Evolutionary conservation across 2,797 vertebrate species (phyloP).

Genomic region (Ispidina lecontei): DNA sequence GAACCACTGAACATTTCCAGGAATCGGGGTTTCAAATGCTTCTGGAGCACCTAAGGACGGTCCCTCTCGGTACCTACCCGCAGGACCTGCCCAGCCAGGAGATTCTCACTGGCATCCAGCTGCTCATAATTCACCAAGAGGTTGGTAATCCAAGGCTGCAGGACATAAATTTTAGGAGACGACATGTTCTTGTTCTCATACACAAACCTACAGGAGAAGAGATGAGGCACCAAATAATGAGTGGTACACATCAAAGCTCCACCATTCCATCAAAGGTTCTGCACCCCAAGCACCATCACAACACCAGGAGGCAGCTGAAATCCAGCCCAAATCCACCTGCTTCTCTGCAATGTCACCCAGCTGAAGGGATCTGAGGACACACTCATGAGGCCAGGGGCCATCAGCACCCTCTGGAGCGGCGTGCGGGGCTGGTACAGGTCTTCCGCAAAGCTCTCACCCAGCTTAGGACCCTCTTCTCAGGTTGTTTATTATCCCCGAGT

Average conservation of each 20-base stretch:
- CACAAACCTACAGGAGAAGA: neutral
- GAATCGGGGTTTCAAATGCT: neutral
- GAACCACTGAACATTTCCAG: rapidly evolving
- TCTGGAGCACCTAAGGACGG: neutral
- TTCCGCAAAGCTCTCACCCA: neutral
- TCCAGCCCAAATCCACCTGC: neutral
- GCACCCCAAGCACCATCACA: neutral
- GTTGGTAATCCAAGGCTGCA: slow-evolving; percentile 45
- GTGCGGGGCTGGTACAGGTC: neutral
- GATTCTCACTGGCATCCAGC: neutral
- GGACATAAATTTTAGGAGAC: neutral
- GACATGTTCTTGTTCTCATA: neutral
- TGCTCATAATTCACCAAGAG: slow-evolving; percentile 34
- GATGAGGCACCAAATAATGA: neutral
- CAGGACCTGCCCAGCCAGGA: slow-evolving; percentile 49
- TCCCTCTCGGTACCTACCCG: neutral
- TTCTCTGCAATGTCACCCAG: neutral
- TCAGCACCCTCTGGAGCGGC: neutral
- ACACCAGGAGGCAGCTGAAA: neutral
- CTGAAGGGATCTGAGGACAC: neutral
- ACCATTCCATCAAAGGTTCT: neutral
- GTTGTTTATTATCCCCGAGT: neutral
- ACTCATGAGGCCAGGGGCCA: neutral
- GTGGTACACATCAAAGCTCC: rapidly evolving
- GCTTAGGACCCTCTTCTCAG: neutral